Evolutionary conservation across 1,140 invertebrate species (phyloP).

Genomic region (Bombus cullumanus): DNA sequence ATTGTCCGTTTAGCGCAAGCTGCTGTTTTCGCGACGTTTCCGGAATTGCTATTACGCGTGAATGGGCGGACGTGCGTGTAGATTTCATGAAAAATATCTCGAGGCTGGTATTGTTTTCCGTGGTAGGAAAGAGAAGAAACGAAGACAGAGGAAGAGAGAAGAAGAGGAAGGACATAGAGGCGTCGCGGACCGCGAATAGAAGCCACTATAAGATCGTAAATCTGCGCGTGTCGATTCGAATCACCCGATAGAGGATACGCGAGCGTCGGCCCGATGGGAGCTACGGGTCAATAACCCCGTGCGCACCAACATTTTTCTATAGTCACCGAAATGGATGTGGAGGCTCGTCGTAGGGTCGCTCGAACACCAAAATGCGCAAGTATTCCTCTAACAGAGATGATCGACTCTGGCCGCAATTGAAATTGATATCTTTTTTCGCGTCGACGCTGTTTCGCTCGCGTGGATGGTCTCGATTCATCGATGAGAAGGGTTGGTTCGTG

Average conservation of each 20-base stretch:
- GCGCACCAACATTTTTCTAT: conserved; percentile 71
- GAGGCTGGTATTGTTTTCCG: conserved; percentile 30
- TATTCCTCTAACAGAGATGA: conserved; percentile 69
- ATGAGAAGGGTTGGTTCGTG: neutral
- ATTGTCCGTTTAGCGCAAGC: neutral
- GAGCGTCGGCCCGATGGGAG: conserved; percentile 54
- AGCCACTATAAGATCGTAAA: conserved; percentile 61
- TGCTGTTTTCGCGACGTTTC: conserved; percentile 30
- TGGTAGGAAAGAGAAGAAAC: neutral
- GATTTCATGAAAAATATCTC: conserved; percentile 61
- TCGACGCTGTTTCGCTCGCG: conserved; percentile 3
- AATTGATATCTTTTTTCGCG: conserved; percentile 71
- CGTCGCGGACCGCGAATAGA: conserved; percentile 7
- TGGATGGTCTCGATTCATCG: neutral
- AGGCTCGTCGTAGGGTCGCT: conserved; percentile 50
- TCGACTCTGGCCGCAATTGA: conserved; percentile 75
- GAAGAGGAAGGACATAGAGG: neutral
- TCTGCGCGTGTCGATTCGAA: conserved; percentile 67
- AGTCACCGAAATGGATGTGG: conserved; percentile 67
- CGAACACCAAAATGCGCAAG: conserved; percentile 65
- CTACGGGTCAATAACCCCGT: conserved; percentile 67
- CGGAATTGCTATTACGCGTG: conserved; percentile 58
- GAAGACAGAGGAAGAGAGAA: neutral
- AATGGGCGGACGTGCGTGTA: conserved; percentile 13
- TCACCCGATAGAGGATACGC: conserved; percentile 66